Evolutionary conservation across 2,113 vertebrate species (phyloP).

Genomic region (Solea solea): DNA sequence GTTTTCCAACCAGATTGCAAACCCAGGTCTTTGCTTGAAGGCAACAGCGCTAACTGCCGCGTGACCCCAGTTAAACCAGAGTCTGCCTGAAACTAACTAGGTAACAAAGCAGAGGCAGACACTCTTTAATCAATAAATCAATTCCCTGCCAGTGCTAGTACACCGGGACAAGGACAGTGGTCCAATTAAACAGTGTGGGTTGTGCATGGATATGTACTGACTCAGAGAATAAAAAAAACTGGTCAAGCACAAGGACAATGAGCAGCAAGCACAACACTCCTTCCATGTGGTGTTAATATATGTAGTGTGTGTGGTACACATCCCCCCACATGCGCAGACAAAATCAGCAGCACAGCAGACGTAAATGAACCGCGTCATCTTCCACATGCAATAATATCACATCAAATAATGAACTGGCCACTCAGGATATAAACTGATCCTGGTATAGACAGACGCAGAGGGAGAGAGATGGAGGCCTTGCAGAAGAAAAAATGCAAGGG

Average conservation of each 20-base stretch:
- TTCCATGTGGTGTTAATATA: slow-evolving; percentile 27
- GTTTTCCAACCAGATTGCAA: too few relatives aligned
- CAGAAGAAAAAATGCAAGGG: slow-evolving; percentile 14
- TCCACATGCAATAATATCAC: slow-evolving; percentile 43
- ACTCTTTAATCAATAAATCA: too few relatives aligned
- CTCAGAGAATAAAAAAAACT: slow-evolving; percentile 15
- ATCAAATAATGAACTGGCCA: slow-evolving; percentile 30
- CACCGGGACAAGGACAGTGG: too few relatives aligned
- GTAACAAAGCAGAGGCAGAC: too few relatives aligned
- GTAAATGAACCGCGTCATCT: slow-evolving; percentile 49
- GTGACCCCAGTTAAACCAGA: too few relatives aligned
- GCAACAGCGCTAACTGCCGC: too few relatives aligned
- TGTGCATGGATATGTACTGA: too few relatives aligned
- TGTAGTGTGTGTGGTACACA: slow-evolving; percentile 23
- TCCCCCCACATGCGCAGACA: slow-evolving; percentile 6
- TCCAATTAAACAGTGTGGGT: too few relatives aligned
- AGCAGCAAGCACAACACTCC: slow-evolving; percentile 3
- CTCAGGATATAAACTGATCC: slow-evolving; percentile 2
- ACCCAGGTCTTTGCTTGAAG: too few relatives aligned
- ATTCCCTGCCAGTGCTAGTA: too few relatives aligned
- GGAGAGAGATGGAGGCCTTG: slow-evolving; percentile 14
- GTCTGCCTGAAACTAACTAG: too few relatives aligned
- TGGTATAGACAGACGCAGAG: background rate
- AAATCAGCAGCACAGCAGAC: slow-evolving; percentile 18
- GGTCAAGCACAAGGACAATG: slow-evolving; percentile 12